Conservation (phyloP, 2,113 vertebrate genomes). For the Phrynocephalus versicolor region DNA sequence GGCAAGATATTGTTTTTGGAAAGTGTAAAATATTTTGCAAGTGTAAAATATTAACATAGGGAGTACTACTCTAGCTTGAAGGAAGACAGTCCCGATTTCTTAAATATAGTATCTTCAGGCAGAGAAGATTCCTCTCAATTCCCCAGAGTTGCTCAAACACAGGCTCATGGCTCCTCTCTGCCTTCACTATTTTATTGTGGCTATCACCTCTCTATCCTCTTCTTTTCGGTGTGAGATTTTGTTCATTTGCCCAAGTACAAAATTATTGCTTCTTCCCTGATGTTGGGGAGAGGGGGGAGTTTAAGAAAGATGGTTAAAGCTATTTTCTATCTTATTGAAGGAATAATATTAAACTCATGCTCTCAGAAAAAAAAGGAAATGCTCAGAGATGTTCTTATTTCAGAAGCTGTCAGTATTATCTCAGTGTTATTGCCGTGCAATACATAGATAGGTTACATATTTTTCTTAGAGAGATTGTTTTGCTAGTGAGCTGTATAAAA, state of each 20-base stretch:
- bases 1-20: background rate
- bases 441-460: background rate
- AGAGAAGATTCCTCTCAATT: background rate
- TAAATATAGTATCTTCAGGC: background rate
- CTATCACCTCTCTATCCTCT: background rate
- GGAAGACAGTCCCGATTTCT: background rate
- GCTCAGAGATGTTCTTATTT: background rate
- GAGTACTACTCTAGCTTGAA: background rate
- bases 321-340: background rate
- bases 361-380: slow-evolving; percentile 8
- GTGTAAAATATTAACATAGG: background rate
- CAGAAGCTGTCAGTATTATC: background rate
- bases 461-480: background rate
- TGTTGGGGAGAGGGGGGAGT: background rate
- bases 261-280: background rate
- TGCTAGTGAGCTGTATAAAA: background rate
- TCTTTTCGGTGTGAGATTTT: background rate
- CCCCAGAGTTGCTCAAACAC: background rate
- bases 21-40: background rate
- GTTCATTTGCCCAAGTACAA: background rate
- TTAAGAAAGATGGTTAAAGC: background rate
- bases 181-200: background rate
- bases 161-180: background rate
- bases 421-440: background rate
- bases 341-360: background rate